Conservation (phyloP, 2,113 vertebrate species). For the Aplodontia rufa region DNA sequence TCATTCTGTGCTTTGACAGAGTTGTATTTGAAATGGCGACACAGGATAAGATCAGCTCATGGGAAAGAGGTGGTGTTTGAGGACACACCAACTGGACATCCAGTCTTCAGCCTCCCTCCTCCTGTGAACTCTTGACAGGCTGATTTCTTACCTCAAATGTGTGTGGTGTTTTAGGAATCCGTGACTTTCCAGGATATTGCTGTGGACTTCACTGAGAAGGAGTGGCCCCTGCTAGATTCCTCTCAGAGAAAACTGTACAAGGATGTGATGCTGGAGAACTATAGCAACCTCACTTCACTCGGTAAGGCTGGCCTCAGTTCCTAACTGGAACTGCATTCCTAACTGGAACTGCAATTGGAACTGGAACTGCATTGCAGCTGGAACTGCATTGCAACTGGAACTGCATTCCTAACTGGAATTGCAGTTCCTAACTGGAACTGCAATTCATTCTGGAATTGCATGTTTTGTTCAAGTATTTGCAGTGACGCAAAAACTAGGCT, state of each 20-base stretch:
- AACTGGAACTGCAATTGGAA: no score
- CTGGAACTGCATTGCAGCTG: no score
- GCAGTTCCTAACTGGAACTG: neutral
- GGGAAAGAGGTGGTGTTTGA: neutral
- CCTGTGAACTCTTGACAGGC: neutral
- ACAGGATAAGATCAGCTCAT: neutral
- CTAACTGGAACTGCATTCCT: no score
- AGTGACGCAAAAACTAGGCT: neutral
- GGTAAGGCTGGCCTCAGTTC: constrained; percentile 41
- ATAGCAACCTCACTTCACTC: constrained; percentile 68
- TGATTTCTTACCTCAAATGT: neutral
- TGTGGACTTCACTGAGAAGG: constrained; percentile 78
- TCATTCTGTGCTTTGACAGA: neutral
- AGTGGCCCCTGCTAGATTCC: constrained; percentile 75
- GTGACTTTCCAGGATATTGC: constrained; percentile 77
- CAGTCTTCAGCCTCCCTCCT: neutral
- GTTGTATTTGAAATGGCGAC: neutral
- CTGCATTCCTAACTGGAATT: no score
- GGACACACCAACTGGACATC: neutral
- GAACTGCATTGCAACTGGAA: no score
- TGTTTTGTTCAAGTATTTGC: neutral
- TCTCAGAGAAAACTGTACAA: constrained; percentile 75
- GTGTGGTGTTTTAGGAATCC: constrained; percentile 54
- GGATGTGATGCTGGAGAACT: constrained; percentile 79
- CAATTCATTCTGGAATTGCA: no score